Conservation (phyloP, 2,888 invertebrate genomes). For the Gymnocheta viridis region DNA sequence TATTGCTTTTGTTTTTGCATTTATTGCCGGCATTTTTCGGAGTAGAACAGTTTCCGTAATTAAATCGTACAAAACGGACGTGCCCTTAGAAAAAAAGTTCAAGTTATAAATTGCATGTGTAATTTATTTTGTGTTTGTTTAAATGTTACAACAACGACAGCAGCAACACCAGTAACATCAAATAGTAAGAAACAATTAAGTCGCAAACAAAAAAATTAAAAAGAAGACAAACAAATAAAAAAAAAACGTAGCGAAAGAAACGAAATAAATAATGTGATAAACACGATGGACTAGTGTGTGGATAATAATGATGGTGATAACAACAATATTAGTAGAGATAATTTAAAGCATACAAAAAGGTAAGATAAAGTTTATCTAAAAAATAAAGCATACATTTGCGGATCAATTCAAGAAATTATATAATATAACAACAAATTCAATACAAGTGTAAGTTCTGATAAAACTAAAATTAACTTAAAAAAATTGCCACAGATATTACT, state of each 20-base stretch:
- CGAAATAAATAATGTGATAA: slow-evolving; percentile 30
- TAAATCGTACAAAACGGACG: slow-evolving; percentile 70
- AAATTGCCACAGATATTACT: neutral
- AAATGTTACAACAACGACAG: slow-evolving; percentile 6
- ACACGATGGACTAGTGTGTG: slow-evolving; percentile 13
- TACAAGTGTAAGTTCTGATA: neutral
- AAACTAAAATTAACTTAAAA: neutral
- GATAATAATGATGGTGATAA: slow-evolving; percentile 31
- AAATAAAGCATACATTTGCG: slow-evolving; percentile 22
- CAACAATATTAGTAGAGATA: neutral
- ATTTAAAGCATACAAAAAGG: slow-evolving; percentile 31
- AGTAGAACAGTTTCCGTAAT: slow-evolving; percentile 71
- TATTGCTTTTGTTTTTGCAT: slow-evolving; percentile 67
- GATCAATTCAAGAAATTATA: neutral
- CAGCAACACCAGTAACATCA: neutral
- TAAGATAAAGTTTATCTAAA: neutral
- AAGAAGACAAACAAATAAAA: slow-evolving; percentile 15
- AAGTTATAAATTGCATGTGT: slow-evolving; percentile 65
- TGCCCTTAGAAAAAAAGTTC: slow-evolving; percentile 62
- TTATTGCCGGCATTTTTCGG: slow-evolving; percentile 68
- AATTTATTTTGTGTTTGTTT: slow-evolving; percentile 53
- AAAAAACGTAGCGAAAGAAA: neutral
- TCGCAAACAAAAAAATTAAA: slow-evolving; percentile 17
- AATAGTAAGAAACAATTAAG: slow-evolving; percentile 34
- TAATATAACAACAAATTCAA: neutral